Evolutionary conservation across 2,888 invertebrate genomes (phyloP).

Genomic region (Melanchra persicariae): DNA sequence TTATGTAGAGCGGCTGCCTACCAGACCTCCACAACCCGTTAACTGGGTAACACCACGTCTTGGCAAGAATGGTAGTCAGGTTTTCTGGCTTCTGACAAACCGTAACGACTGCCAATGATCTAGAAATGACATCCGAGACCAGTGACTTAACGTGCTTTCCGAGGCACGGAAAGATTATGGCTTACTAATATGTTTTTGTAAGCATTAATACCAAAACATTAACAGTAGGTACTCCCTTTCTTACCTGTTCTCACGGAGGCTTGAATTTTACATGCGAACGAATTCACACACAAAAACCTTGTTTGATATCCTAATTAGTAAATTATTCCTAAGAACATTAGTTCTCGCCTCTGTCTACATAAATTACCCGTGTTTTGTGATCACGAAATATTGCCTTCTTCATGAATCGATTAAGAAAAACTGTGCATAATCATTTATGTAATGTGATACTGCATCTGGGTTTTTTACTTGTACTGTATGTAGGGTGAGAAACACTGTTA

Average conservation of each 20-base stretch:
- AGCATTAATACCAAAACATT: too few species aligned
- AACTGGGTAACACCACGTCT: too few species aligned
- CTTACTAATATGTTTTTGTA: too few species aligned
- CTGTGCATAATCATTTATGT: slow-evolving; percentile 46
- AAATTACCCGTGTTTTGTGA: slow-evolving; percentile 27
- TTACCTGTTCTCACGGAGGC: not conserved
- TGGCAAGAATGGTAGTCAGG: too few species aligned
- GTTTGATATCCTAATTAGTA: slow-evolving; percentile 13
- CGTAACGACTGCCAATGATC: too few species aligned
- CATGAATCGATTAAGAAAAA: slow-evolving; percentile 49
- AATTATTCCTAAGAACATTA: slow-evolving; percentile 8
- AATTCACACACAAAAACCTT: not conserved
- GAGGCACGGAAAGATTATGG: too few species aligned
- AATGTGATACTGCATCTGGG: slow-evolving; percentile 49
- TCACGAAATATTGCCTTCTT: slow-evolving; percentile 25
- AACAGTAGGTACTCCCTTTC: too few species aligned
- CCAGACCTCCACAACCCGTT: too few species aligned
- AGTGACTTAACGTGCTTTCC: too few species aligned
- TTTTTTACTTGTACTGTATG: slow-evolving; percentile 26
- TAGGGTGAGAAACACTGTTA: slow-evolving; percentile 46
- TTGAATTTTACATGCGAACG: not conserved
- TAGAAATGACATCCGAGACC: too few species aligned
- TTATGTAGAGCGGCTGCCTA: too few species aligned
- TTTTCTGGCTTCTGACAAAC: too few species aligned
- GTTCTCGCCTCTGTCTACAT: slow-evolving; percentile 33